Percentiles rank a stretch among this genome's conserved stretches.
Conservation (phyloP, 64 coral and sea anemone genomes). For the Porites australiensis region DNA sequence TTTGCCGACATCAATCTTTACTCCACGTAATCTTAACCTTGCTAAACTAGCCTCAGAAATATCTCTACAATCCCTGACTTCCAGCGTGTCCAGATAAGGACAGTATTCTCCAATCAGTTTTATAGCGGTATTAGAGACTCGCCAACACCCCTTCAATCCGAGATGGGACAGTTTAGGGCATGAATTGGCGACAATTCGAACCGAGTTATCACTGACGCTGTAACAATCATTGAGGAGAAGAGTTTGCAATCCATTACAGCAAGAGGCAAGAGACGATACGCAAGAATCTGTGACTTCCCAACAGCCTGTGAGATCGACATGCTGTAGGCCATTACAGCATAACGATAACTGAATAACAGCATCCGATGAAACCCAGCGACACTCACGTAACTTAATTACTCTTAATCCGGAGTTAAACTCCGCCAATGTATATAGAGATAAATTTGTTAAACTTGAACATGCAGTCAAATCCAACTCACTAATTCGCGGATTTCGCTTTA, state of each 20-base stretch:
- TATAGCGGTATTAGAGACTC: slow-evolving; percentile 79
- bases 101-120: slow-evolving; percentile 93
- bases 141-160: slow-evolving; percentile 91
- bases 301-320: slow-evolving; percentile 87
- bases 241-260: slow-evolving; percentile 62
- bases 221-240: slow-evolving; percentile 91
- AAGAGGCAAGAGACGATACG: slow-evolving; percentile 70
- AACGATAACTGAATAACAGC: slow-evolving; percentile 71
- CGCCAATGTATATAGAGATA: slow-evolving; percentile 49
- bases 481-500: slow-evolving; percentile 70
- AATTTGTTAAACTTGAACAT: slow-evolving; percentile 84
- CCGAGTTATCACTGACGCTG: slow-evolving; percentile 70
- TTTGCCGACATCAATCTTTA: slow-evolving; percentile 80
- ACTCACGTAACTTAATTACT: slow-evolving; percentile 70
- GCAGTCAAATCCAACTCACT: slow-evolving; percentile 76
- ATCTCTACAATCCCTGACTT: slow-evolving; percentile 96
- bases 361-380: slow-evolving; percentile 93
- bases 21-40: slow-evolving; percentile 70
- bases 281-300: slow-evolving; percentile 91
- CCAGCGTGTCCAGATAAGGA: slow-evolving; percentile 35
- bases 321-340: slow-evolving; percentile 71
- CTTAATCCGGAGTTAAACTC: slow-evolving; percentile 69
- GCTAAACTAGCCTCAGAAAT: slow-evolving; percentile 87
- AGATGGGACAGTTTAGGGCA: slow-evolving; percentile 66
- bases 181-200: slow-evolving; percentile 54